These are phyloP conservation scores for Microcebus griseorufus DNA, from an alignment of 2,113 vertebrate species.

Conservation along the genomic window DNA sequence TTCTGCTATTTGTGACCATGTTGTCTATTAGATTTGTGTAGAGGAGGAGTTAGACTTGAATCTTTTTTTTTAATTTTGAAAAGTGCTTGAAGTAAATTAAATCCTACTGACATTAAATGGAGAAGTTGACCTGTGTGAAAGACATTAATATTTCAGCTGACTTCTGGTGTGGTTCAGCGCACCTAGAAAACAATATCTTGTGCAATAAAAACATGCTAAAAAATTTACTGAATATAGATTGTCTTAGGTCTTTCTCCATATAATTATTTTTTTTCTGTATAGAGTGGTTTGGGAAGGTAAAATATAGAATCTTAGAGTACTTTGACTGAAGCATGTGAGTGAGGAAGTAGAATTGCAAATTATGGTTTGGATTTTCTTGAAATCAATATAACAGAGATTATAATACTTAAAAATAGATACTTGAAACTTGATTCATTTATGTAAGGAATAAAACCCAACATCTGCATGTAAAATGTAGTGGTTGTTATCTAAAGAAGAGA, in stretches of 20 bases:
- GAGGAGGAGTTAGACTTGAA: neutral
- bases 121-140: neutral
- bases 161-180: neutral
- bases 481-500: neutral
- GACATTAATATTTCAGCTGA: neutral
- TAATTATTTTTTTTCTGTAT: neutral
- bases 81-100: conserved; percentile 4
- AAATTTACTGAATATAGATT: neutral
- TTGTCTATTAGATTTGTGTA: neutral
- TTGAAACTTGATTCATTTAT: neutral
- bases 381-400: neutral
- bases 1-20: neutral
- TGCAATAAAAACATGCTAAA: neutral
- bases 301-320: neutral
- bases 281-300: neutral
- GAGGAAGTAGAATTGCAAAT: conserved; percentile 2
- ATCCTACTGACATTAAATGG: neutral
- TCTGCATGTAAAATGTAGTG: neutral
- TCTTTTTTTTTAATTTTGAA: conserved; percentile 31
- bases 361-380: conserved; percentile 25
- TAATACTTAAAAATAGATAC: neutral
- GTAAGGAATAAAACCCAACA: neutral
- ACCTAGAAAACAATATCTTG: neutral
- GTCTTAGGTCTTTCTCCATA: neutral
- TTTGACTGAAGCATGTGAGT: neutral